Base-by-base conservation (phyloP, 2,888 invertebrate species). In the Acanthoscelides obtectus region DNA sequence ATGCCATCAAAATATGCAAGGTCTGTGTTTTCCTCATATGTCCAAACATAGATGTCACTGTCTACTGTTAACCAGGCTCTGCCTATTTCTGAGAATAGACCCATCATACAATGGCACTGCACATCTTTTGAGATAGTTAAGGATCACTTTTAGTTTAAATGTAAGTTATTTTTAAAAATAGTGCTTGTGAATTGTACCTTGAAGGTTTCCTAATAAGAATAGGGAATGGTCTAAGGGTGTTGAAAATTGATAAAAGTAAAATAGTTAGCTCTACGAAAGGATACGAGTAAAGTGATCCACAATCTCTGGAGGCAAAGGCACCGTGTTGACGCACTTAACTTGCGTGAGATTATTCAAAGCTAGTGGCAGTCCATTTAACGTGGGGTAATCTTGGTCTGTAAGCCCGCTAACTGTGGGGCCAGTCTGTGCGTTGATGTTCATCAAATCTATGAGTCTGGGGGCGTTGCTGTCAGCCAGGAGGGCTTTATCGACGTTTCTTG, bases 51-150 rank as follows among this genome's bases (percentile, higher is more conserved):
- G 79, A 99, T 94, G 86, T 98, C 97, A 80, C 96, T 97, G 84
- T 99, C 99, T 78, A 99, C 96, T 4, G 97, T 96, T 71, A 99
- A 87, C 98, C 98, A 99, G 0, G 98, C 98, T 82, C 99, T 89
- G 71, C 93, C 94, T 77, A 99, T 97, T 85, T 97, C 97, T 72
- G 98, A 94, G 87, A 99, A 98, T 8, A 99, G 87, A 2, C 99
- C 99, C 96, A 99, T 98, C 88, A 95, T 92, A 83, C 96, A 98
- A 82, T 97, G 95, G 78, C 95, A 96, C 86, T 97, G 97, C 89
- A 98, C 95, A 87, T 96, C 97, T 97, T 64, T 65, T 22, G 64
- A 45, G 70, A 70, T 69, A 67, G 73, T 80, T 79, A 79, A 82
- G 78, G 74, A 77, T 20, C 8, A 72, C 17, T 66, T 64, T n/a